Evolutionary conservation across 2,113 vertebrate species (phyloP), one percentile per base, ranked within the genome.

Genomic region (Cynopterus brachyotis): DNA sequence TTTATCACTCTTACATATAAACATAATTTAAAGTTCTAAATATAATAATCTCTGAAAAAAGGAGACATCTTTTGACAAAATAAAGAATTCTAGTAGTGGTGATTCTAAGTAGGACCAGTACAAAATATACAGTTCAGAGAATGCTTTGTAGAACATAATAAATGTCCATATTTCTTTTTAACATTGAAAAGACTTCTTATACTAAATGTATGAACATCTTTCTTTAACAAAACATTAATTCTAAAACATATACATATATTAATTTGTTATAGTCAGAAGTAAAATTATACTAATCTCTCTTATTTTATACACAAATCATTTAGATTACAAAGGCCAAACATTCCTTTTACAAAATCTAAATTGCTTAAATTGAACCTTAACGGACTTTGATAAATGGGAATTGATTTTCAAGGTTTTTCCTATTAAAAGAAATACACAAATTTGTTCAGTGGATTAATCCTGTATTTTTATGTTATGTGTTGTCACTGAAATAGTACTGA

Each of bases 321-420:
- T 95, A 66, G 24, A 69, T 85, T 76, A 82, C 12, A 70, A 95
- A 89, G 9, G 30, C 32, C 35, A 47, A 62, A 30, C 13, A n/a
- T 73, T 69, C 1, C 13, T 22, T 72, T 89, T 69, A 85, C 6
- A 85, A 78, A 94, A 75, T 59, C 37, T 45, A 57, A 72, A 78
- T 93, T 57, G 2, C 35, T 95, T 81, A 96, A 82, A n/a, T 15
- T 50, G 28, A 93, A 90, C 70, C 9, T 81, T 81, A 80, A 70
- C 62, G 79, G 37, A 69, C 15, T 75, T 35, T 89, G 45, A 82
- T 69, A 64, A 89, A 59, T 90, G 12, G 13, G 89, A 95, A 67
- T 81, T 94, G 37, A 86, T 81, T 90, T 92, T 78, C 13, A 72
- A 78, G 9, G 5, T 85, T 69, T 22, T 85, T 95, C 40, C 8